phyloP scores from a whole-genome alignment of 2,797 vertebrate species.

The Alouatta caraya region DNA sequence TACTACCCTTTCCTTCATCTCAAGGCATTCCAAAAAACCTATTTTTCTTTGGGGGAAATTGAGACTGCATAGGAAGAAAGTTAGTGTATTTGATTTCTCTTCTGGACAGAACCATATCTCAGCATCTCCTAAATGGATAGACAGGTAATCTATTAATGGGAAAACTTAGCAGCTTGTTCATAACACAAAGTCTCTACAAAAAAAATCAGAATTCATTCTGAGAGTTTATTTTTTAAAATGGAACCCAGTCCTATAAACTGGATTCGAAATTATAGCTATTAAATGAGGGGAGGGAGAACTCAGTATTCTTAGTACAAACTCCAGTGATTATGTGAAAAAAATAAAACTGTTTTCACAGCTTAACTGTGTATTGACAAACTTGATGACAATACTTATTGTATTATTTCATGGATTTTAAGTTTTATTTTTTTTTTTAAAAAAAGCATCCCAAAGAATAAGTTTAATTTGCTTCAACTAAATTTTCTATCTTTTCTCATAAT shows the following conservation, averaged over 20 bases:
- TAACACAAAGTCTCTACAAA: neutral
- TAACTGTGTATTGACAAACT: neutral
- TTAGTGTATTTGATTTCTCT: neutral
- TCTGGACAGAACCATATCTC: neutral
- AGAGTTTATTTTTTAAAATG: neutral
- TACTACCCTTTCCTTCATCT: neutral
- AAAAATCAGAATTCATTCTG: neutral
- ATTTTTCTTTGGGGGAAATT: neutral
- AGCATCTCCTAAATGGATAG: neutral
- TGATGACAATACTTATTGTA: neutral
- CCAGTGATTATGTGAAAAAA: neutral
- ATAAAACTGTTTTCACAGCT: neutral
- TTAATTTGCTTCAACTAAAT: neutral
- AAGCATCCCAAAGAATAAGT: neutral
- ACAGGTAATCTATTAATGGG: neutral
- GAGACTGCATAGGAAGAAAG: neutral
- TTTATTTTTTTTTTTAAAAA: neutral
- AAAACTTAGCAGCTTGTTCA: neutral
- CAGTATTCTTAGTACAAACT: neutral
- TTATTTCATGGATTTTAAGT: neutral
- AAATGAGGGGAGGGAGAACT: neutral
- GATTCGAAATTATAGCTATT: neutral
- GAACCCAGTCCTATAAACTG: neutral
- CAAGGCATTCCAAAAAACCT: neutral
- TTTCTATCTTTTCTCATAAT: neutral